Evolutionary conservation across 2,113 vertebrate genomes (phyloP).

Genomic region (Heterotis niloticus): DNA sequence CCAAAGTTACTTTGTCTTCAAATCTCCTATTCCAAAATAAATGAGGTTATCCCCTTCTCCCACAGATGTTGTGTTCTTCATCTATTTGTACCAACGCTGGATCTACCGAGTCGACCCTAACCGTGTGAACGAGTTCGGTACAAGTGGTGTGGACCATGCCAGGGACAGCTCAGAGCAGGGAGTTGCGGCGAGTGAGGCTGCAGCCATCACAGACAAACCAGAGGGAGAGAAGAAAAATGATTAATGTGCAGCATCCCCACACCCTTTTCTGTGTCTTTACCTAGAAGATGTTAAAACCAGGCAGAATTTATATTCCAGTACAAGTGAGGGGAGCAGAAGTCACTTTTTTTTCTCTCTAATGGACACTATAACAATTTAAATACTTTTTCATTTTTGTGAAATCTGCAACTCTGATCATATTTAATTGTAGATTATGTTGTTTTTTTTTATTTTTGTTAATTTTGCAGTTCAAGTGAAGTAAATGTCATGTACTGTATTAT

Average conservation of each 20-base stretch:
- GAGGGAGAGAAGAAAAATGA: conserved; percentile 86
- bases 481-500: conserved; percentile 74
- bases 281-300: conserved; percentile 50
- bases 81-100: conserved; percentile 93
- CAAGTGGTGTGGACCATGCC: conserved; percentile 68
- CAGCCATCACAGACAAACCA: conserved; percentile 69
- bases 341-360: conserved; percentile 54
- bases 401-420: conserved; percentile 56
- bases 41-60: neutral
- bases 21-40: neutral
- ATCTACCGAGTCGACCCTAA: conserved; percentile 88
- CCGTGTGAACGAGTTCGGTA: conserved; percentile 83
- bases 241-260: conserved; percentile 55
- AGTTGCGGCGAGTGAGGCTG: conserved; percentile 10
- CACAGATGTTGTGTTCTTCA: conserved; percentile 89
- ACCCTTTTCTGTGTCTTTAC: conserved; percentile 37
- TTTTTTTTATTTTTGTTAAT: conserved; percentile 57
- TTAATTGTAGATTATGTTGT: conserved; percentile 65
- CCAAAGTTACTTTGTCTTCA: neutral
- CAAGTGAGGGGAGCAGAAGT: conserved; percentile 46
- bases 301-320: conserved; percentile 44
- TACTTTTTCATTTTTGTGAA: conserved; percentile 55
- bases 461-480: conserved; percentile 73
- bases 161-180: conserved; percentile 42
- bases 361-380: conserved; percentile 56